Base-by-base conservation (phyloP, 30 jellyfish, hydroid and myxozoan genomes). In the Turritopsis rubra region DNA sequence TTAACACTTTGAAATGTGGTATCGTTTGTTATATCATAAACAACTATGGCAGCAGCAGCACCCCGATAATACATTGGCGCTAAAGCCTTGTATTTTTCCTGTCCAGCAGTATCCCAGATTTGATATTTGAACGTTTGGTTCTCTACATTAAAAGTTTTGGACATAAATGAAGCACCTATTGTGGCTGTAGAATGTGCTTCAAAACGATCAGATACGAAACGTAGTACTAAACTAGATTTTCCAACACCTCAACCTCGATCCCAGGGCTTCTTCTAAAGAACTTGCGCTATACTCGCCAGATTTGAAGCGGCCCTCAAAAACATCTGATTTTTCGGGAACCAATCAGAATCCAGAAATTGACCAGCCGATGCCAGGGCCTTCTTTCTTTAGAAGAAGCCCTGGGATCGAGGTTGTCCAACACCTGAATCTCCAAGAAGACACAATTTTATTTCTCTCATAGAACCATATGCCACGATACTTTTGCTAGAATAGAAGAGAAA, bases 91-190 rank as follows among this genome's bases (percentile, higher is more conserved):
- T 87, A 92, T 91, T 87, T 85, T 73, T 94, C 99, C 80, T 94
- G 99, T n/a, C 99, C 99, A 16, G 99, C 99, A n/a, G 99, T 94
- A 75, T 94, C 99, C 99, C 99, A 94, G 1, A 94, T 94, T 65
- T 94, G 96, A 83, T 83, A 94, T 65, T 94, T 89, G 24, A 84
- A 66, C 16, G 90, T 65, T 27, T 87, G 84, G 3, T 86, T 89
- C 21, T 80, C 96, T 66, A 84, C 72, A 17, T 60, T 21, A 30
- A 94, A 53, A 0, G 97, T 89, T 73, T 89, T 90, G 27, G 99
- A 86, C 95, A 89, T 80, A 72, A 89, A 94, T 21, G 98, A 88
- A 9, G 98, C 99, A 25, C 97, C 94, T 19, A 94, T 94, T 21
- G 99, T 89, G 16, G 97, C 97, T 26, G 80, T 87, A 18, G 85